Evolutionary conservation across 2,113 vertebrate species (phyloP).

Genomic region (Periophthalmodon schlosseri): DNA sequence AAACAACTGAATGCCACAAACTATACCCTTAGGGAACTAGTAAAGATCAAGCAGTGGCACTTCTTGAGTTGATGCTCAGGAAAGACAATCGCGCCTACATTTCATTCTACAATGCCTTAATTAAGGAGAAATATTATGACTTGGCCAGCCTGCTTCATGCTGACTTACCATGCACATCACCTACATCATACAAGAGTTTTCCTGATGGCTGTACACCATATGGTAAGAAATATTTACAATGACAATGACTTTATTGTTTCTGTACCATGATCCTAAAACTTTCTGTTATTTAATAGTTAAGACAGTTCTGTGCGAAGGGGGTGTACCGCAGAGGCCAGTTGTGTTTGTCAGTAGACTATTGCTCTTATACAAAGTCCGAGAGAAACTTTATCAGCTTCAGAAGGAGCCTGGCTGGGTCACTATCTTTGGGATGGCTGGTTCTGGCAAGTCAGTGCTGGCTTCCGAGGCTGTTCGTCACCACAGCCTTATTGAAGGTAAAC

Average conservation of each 20-base stretch:
- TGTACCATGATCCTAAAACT: background rate
- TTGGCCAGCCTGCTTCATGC: slow-evolving; percentile 84
- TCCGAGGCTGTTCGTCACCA: slow-evolving; percentile 90
- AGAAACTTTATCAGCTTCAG: slow-evolving; percentile 80
- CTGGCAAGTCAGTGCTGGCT: slow-evolving; percentile 94
- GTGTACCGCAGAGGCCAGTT: slow-evolving; percentile 92
- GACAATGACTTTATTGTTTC: background rate
- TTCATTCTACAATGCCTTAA: slow-evolving; percentile 94
- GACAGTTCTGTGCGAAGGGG: slow-evolving; percentile 87
- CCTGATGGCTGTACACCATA: slow-evolving; percentile 75
- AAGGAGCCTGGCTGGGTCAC: slow-evolving; percentile 88
- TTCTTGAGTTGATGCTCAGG: slow-evolving; percentile 85
- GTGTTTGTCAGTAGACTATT: slow-evolving; percentile 89
- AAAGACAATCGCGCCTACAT: slow-evolving; percentile 89
- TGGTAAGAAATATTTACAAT: slow-evolving; percentile 74
- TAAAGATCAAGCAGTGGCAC: slow-evolving; percentile 80
- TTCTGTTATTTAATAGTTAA: slow-evolving; percentile 77
- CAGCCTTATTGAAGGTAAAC: slow-evolving; percentile 83
- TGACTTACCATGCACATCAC: slow-evolving; percentile 74
- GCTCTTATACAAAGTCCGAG: slow-evolving; percentile 80
- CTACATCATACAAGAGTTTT: slow-evolving; percentile 70
- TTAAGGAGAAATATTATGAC: slow-evolving; percentile 88
- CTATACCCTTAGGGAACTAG: slow-evolving; percentile 76
- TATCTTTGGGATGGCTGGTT: slow-evolving; percentile 95
- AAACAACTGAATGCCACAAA: background rate